Conservation (phyloP, 2,888 invertebrate genomes). For the Torymus auratus region DNA sequence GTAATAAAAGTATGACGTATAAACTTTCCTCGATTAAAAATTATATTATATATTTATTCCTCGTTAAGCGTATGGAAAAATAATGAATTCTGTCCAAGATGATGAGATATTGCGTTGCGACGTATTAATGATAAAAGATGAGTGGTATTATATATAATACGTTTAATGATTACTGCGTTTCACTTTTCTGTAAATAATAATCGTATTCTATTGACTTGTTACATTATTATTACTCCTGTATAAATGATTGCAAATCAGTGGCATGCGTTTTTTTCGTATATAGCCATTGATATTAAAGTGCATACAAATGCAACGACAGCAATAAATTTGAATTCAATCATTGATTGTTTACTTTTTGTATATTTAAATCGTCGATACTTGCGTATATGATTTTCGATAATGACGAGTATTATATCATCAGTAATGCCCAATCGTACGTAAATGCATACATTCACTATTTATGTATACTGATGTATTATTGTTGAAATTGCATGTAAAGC, state of each 20-base stretch:
- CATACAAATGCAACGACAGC: slow-evolving; percentile 13
- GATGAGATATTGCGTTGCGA: slow-evolving; percentile 1
- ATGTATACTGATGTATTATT: not conserved
- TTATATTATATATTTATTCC: slow-evolving; percentile 3
- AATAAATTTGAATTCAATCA: slow-evolving; percentile 11
- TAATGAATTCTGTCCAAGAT: slow-evolving; percentile 7
- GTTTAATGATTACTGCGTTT: slow-evolving; percentile 25
- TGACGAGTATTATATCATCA: slow-evolving; percentile 8
- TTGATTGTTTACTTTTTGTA: slow-evolving; percentile 16
- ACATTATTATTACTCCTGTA: slow-evolving; percentile 19
- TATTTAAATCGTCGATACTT: slow-evolving; percentile 5
- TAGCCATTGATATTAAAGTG: no score
- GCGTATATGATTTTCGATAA: not conserved
- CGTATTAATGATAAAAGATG: slow-evolving; percentile 4
- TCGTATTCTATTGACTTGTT: slow-evolving; percentile 40
- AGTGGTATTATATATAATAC: not conserved
- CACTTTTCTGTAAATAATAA: slow-evolving; percentile 41
- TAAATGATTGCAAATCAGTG: slow-evolving; percentile 2
- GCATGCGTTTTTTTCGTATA: not conserved
- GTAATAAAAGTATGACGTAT: slow-evolving; percentile 14
- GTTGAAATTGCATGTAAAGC: not conserved
- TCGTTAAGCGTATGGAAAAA: slow-evolving; percentile 3
- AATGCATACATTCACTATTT: not conserved
- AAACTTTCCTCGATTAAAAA: slow-evolving; percentile 16
- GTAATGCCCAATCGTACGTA: slow-evolving; percentile 7